Percentiles rank a stretch among this genome's conserved stretches.
phyloP scores from a whole-genome alignment of 2,797 vertebrate species.

The Sphenodon punctatus region DNA sequence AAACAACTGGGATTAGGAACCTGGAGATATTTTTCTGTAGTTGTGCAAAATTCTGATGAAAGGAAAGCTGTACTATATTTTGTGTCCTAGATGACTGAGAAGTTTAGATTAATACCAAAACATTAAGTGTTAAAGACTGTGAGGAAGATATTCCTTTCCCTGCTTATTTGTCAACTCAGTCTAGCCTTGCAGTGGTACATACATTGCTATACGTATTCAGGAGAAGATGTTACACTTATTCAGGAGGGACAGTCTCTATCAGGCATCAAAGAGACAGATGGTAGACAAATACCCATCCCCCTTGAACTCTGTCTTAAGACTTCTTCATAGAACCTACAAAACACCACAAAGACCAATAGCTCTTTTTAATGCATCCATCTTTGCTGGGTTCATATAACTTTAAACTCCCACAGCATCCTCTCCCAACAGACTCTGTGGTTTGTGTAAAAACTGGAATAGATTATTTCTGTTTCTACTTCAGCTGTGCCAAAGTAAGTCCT shows the following conservation, averaged over 20 bases:
- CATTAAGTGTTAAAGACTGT: background rate
- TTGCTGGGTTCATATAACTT: constrained; percentile 5
- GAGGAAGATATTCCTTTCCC: too few relatives aligned
- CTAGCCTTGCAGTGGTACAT: too few relatives aligned
- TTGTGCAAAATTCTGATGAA: background rate
- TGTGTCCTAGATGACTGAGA: background rate
- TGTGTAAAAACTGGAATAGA: background rate
- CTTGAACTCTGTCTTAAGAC: too few relatives aligned
- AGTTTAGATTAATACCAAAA: background rate
- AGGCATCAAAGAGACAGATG: too few relatives aligned
- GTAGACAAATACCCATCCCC: too few relatives aligned
- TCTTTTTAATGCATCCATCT: background rate
- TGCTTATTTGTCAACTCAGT: too few relatives aligned
- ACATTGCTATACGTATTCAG: too few relatives aligned
- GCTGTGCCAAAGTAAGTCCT: too few relatives aligned
- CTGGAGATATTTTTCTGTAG: constrained; percentile 16
- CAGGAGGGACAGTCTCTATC: too few relatives aligned
- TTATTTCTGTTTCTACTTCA: background rate
- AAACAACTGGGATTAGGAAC: background rate
- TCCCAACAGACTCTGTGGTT: background rate
- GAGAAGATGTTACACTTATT: too few relatives aligned
- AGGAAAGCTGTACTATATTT: background rate
- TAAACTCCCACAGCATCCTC: rapidly evolving
- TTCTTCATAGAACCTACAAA: too few relatives aligned
- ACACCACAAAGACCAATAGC: constrained; percentile 19